Percentiles rank a stretch among this genome's conserved stretches.
Conservation (phyloP, 2,113 vertebrate genomes). For the Sinocyclocheilus rhinocerous region DNA sequence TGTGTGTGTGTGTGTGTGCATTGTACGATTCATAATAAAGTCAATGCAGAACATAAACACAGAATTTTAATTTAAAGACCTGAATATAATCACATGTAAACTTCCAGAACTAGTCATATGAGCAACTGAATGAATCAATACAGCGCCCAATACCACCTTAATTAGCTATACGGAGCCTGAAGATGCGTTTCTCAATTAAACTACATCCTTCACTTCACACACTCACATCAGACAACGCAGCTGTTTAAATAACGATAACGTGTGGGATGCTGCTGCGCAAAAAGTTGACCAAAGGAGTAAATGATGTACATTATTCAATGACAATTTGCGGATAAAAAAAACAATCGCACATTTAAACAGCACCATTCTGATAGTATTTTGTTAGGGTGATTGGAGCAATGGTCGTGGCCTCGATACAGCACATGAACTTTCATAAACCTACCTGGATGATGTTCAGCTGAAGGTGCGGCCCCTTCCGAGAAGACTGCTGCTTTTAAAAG, state of each 20-base stretch:
- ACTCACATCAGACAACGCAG: neutral
- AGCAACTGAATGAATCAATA: too few species aligned
- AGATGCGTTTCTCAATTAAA: constrained; percentile 6
- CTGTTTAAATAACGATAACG: neutral
- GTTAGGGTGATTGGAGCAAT: neutral
- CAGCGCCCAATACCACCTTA: too few species aligned
- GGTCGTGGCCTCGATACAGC: neutral
- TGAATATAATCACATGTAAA: too few species aligned
- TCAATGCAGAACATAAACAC: too few species aligned
- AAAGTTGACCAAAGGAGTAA: constrained; percentile 5
- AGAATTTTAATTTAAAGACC: too few species aligned
- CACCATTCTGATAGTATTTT: neutral
- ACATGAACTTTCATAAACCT: constrained; percentile 21
- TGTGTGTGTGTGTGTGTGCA: too few species aligned
- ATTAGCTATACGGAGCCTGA: neutral
- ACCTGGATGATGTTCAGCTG: constrained; percentile 42
- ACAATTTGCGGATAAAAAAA: neutral
- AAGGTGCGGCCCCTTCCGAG: constrained; percentile 46
- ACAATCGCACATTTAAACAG: neutral
- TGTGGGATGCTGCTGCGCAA: neutral
- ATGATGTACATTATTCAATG: neutral
- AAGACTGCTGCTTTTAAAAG: constrained; percentile 14
- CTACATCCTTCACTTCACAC: neutral
- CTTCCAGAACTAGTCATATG: too few species aligned
- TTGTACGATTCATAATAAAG: too few species aligned